Evolutionary conservation across 1,140 invertebrate species (phyloP).

Genomic region (Pararge aegeria): DNA sequence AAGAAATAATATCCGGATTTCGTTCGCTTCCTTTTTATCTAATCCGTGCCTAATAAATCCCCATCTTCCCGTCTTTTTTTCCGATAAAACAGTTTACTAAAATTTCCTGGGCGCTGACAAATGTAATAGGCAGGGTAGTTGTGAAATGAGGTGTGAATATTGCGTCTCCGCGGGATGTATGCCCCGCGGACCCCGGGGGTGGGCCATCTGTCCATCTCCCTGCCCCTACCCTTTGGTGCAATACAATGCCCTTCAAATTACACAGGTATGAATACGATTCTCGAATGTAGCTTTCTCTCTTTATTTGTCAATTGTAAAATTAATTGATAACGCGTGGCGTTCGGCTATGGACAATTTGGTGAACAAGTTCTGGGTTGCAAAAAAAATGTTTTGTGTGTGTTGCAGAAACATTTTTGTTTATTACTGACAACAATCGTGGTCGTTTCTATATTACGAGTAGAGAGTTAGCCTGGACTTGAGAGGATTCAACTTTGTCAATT

Average conservation of each 20-base stretch:
- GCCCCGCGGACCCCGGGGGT: conserved; percentile 31
- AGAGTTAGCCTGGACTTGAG: too few species aligned
- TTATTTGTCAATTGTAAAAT: conserved; percentile 25
- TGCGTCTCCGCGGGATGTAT: conserved; percentile 57
- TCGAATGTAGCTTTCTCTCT: conserved; percentile 23
- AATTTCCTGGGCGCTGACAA: conserved; percentile 45
- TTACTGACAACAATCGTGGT: too few species aligned
- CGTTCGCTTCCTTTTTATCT: too few species aligned
- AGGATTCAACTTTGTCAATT: too few species aligned
- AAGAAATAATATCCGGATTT: too few species aligned
- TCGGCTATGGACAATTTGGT: not conserved
- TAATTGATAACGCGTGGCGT: conserved; percentile 25
- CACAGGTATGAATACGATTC: conserved; percentile 47
- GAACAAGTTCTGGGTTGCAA: not conserved
- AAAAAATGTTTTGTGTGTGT: too few species aligned
- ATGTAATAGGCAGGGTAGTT: conserved; percentile 58
- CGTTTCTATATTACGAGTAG: too few species aligned
- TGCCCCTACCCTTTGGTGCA: conserved; percentile 41
- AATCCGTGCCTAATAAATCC: not conserved
- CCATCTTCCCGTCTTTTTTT: not conserved
- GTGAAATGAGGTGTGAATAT: conserved; percentile 78
- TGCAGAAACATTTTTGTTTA: too few species aligned
- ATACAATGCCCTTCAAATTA: conserved; percentile 50
- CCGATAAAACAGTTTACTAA: conserved; percentile 7
- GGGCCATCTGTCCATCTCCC: conserved; percentile 48